A percentile compares a stretch with the other conserved stretches of the same genome.
Conservation (phyloP, 2,797 vertebrate genomes). For the Sylvilagus floridanus region DNA sequence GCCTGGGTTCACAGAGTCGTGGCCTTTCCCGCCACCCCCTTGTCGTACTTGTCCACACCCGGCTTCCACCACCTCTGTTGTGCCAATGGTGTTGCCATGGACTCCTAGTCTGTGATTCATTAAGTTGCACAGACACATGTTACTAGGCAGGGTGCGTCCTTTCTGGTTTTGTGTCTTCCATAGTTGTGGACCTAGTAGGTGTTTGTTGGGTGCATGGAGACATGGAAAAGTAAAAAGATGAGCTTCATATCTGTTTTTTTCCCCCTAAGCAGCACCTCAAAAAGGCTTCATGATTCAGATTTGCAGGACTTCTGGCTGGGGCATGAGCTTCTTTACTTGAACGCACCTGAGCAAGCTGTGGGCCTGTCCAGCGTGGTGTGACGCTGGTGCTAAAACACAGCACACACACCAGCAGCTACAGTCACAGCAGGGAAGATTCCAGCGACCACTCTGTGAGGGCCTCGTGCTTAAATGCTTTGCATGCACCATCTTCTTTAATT, state of each 20-base stretch:
- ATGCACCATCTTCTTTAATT: neutral
- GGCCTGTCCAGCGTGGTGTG: neutral
- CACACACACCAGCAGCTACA: neutral
- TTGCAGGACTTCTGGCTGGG: neutral
- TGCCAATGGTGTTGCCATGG: rapidly evolving
- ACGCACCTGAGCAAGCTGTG: neutral
- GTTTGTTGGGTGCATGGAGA: neutral
- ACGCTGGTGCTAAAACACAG: neutral
- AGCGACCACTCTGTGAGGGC: neutral
- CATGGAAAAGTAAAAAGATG: neutral
- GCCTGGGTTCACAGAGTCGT: neutral
- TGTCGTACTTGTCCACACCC: rapidly evolving
- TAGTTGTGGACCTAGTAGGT: neutral
- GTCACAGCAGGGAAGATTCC: neutral
- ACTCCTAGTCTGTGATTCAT: neutral
- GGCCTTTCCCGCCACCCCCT: neutral
- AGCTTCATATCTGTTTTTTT: neutral
- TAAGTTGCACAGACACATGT: neutral
- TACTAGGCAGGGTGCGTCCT: neutral
- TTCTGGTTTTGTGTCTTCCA: neutral
- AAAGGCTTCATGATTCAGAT: neutral
- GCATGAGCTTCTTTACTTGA: neutral
- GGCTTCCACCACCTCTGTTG: too few species aligned
- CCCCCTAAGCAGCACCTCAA: neutral
- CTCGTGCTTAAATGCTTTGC: neutral